Evolutionary conservation across 2,113 vertebrate species (phyloP).

Genomic region (Antigone vipio): DNA sequence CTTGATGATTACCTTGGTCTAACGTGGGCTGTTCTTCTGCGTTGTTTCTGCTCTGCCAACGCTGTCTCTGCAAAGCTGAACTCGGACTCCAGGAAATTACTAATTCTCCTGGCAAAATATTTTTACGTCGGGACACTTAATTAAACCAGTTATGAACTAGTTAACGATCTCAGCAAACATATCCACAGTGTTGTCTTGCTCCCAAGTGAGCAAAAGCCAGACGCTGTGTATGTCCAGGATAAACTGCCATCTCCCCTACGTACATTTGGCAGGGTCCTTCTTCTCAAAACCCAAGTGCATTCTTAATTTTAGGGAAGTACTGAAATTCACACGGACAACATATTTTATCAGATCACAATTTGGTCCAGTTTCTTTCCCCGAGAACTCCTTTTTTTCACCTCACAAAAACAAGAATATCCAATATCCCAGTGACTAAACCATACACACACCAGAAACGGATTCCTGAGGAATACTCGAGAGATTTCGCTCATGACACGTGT

Average conservation of each 20-base stretch:
- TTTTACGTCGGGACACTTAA: neutral
- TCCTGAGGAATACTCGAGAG: neutral
- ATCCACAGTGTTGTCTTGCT: neutral
- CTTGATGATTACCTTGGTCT: no score
- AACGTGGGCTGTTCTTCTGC: neutral
- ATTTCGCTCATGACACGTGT: neutral
- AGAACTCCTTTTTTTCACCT: neutral
- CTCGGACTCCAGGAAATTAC: neutral
- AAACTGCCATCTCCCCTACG: neutral
- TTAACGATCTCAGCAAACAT: neutral
- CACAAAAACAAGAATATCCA: neutral
- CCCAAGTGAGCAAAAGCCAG: neutral
- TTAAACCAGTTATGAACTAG: neutral
- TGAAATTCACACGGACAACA: neutral
- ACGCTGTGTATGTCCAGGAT: neutral
- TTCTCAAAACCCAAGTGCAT: neutral
- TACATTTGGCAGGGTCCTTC: neutral
- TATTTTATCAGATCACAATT: neutral
- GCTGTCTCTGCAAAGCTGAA: neutral
- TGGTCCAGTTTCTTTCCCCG: neutral
- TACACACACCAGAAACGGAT: accelerated
- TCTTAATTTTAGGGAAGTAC: neutral
- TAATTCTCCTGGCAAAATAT: neutral
- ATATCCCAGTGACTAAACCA: neutral
- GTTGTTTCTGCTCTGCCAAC: neutral